Base-by-base conservation (phyloP, 1,140 invertebrate genomes). In the Charaxes varanes region DNA sequence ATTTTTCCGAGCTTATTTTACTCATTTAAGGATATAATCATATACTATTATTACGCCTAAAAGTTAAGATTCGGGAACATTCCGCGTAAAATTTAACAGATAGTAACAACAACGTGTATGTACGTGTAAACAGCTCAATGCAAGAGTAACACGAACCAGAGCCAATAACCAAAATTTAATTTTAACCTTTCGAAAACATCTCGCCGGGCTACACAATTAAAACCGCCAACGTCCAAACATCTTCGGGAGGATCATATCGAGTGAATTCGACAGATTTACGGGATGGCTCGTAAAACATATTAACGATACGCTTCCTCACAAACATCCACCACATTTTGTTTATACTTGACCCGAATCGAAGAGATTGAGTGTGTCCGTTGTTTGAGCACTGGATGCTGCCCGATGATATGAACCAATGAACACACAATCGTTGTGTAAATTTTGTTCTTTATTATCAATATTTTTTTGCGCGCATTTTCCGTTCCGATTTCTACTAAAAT, bases 121-220 rank as follows among this genome's bases (percentile, higher is more conserved):
- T 28, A 40, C 23, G 41, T 33, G 60, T 47, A 60, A 54, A 67
- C 53, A 57, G 38, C 41, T 45, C 13, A 33, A 30, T 37, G 38
- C 37, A 49, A 46, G 35, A 47, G 35, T 30, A 50, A 51, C 47
- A 50, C 45, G 38, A 45, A 42, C 23, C 42, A 43, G 27, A 50
- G 51, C 36, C 37, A 30, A 41, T 54, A 56, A 53, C 40, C 51
- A 52, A 37, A n/a, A 53, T 55, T 59, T 51, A 47, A 58, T 55
- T 51, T 49, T 40, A 53, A 48, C 24, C 35, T 35, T 40, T 40
- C 13, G 37, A 44, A 24, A 37, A 43, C 46, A 51, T 34, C 34
- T 53, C 41, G 43, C 33, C 34, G 23, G 33, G 18, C n/a, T n/a
- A n/a, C 37, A 40, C 30, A 30, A 53, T 34, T 31, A 22, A 11